Base-by-base conservation (phyloP, 2,113 vertebrate species). In the Ranitomeya imitator region DNA sequence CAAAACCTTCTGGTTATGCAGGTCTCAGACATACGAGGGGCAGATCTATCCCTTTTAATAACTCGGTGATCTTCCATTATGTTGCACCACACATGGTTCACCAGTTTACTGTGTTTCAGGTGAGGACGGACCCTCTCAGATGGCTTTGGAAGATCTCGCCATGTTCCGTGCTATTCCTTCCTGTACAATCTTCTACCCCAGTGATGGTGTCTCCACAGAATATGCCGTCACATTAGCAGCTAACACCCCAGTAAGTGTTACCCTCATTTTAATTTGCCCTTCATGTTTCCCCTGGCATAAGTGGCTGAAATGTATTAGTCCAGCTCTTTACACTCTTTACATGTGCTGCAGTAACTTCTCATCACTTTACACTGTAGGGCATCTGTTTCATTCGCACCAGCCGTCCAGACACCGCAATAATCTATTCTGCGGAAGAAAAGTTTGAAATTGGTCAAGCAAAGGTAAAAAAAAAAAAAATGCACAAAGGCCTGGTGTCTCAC, bases 61-160 rank as follows among this genome's bases (percentile, higher is more conserved):
- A 45, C 4, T 45, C 37, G 4, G 3, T 45, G 37, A 45, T 5
- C 5, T 45, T 45, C 37, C 37, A 45, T 45, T 45, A 45, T 45
- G 37, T 45, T 3, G 37, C 37, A 45, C 37, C 37, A 45, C 37
- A 45, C 37, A 45, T 45, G 37, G 37, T 45, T 45, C 37, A 45
- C 37, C 37, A 0, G 54, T 73, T 10, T 10, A 13, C 45, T 61
- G 31, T 83, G 65, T 85, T 51, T 37, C 90, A 98, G 97, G 95
- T 87, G 97, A 97, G 88, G 96, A 97, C 9, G 96, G 96, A 0
- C 95, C 96, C 5, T 97, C 95, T 79, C 96, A 96, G 93, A 96
- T 97, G 96, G 97, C 96, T 23, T 92, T 98, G 4, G 97, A 97
- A 83, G 96, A 98, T 88, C 89, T 98, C 26, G 96, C 96, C 65